A percentile compares a stretch with the other conserved stretches of the same genome.
Conservation (phyloP, 2,888 invertebrate species). For the Idaea dimidiata region DNA sequence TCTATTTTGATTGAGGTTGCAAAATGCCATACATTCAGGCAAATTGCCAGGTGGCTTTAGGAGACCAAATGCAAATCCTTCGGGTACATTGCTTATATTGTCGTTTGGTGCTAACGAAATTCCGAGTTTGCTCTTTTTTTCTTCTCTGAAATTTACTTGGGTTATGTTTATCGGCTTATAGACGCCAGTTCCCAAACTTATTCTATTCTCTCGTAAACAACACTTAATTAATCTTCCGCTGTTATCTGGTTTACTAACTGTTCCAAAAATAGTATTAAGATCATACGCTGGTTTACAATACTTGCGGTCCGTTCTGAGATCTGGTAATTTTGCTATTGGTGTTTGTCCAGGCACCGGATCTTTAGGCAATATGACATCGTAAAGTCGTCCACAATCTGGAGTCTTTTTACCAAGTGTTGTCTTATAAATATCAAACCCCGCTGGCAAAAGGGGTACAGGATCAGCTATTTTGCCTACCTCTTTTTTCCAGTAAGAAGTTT, state of each 20-base stretch:
- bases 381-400: conserved; percentile 25
- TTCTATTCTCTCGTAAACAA: conserved; percentile 43
- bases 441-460: conserved; percentile 36
- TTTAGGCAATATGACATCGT: conserved; percentile 42
- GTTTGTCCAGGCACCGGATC: conserved; percentile 30
- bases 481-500: conserved; percentile 44
- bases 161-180: conserved; percentile 40
- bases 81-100: conserved; percentile 58
- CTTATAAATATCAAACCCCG: conserved; percentile 27
- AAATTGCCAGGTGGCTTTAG: conserved; percentile 47
- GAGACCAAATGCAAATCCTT: conserved; percentile 62
- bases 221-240: conserved; percentile 48
- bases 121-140: conserved; percentile 42
- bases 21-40: conserved; percentile 45
- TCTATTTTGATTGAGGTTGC: conserved; percentile 41
- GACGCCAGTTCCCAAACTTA: conserved; percentile 39
- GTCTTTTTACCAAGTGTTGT: conserved; percentile 37
- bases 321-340: conserved; percentile 26
- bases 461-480: conserved; percentile 34
- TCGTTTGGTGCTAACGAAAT: conserved; percentile 52
- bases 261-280: conserved; percentile 52
- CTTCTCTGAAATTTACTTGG: conserved; percentile 48
- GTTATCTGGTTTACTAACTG: conserved; percentile 43
- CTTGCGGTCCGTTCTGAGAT: conserved; percentile 34
- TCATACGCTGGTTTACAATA: conserved; percentile 51